Evolutionary conservation across 2,888 invertebrate species (phyloP), one percentile per base, ranked within the genome.

Genomic region (Amaurobius ferox): DNA sequence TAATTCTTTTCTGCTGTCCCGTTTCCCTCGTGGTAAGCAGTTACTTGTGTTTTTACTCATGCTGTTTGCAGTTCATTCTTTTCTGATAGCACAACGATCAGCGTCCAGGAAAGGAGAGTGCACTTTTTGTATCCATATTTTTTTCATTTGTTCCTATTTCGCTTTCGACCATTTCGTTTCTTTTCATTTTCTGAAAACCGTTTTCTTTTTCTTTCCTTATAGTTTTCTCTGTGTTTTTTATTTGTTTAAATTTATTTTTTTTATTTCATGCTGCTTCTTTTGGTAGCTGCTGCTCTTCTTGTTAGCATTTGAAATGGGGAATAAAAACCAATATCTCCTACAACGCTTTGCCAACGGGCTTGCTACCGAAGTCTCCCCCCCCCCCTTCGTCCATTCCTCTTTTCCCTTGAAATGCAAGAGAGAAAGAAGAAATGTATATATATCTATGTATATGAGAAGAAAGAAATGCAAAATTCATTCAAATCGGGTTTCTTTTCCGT

Each of bases 381-480:
- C 61, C 55, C 66, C 66, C 29, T 72, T 66, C 64, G 72, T 66
- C 76, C 83, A 76, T 77, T 76, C 64, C 77, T 72, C 72, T 77
- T 74, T 66, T 62, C 19, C 26, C 61, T 68, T 80, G 67, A 39
- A 29, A 67, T 80, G 55, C 68, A 61, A 68, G 55, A 79, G 66
- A 71, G 62, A 79, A 71, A 79, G 62, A 71, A 79, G 44, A 66
- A 64, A 67, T 66, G 26, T 48, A 68, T 30, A 77, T 62, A 71
- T 73, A 67, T 74, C 26, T 81, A 81, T 81, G 62, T 81, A 70
- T 81, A 83, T 77, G 76, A 61, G 77, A 62, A 77, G 77, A 77
- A 77, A 66, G 77, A 86, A 85, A 78, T 86, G 85, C 85, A 86
- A 86, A 78, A 86, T 86, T 86, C 85, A 86, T 86, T 86, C 85